Evolutionary conservation across 2,797 vertebrate genomes (phyloP).

Genomic region (Lepidocolaptes lacrymiger): DNA sequence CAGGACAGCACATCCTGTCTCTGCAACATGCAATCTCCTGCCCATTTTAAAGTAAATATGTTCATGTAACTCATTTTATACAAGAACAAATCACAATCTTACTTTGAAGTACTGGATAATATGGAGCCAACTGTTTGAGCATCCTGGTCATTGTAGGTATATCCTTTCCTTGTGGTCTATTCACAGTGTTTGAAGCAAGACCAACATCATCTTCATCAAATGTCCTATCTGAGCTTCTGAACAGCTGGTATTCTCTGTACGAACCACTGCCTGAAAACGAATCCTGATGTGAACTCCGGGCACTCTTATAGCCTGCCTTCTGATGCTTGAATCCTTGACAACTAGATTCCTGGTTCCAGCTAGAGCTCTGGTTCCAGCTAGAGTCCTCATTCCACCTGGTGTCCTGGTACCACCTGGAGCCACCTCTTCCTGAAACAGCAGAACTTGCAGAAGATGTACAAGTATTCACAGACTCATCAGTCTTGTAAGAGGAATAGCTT

Average conservation of each 20-base stretch:
- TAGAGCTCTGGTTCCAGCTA: not conserved
- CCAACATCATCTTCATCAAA: not conserved
- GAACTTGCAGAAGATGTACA: not conserved
- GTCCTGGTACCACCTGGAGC: not conserved
- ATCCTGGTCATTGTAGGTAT: not conserved
- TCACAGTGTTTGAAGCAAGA: not conserved
- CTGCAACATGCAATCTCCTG: not conserved
- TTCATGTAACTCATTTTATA: not conserved
- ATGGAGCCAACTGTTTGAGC: not conserved
- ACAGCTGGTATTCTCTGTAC: not conserved
- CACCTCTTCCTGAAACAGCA: slow-evolving; percentile 9
- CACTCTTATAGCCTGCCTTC: not conserved
- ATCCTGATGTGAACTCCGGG: not conserved
- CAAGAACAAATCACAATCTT: not conserved
- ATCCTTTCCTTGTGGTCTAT: not conserved
- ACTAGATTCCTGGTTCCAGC: not conserved
- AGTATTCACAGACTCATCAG: not conserved
- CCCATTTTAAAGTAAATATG: not conserved
- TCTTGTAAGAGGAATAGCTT: not conserved
- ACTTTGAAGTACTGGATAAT: slow-evolving; percentile 56
- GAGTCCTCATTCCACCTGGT: not conserved
- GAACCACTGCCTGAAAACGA: not conserved
- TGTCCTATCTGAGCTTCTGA: not conserved
- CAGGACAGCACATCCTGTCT: not conserved
- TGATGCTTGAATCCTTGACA: slow-evolving; percentile 13